These are phyloP conservation scores for Percopsis transmontana DNA, from an alignment of 2,113 vertebrate genomes.

Conservation along the genomic window DNA sequence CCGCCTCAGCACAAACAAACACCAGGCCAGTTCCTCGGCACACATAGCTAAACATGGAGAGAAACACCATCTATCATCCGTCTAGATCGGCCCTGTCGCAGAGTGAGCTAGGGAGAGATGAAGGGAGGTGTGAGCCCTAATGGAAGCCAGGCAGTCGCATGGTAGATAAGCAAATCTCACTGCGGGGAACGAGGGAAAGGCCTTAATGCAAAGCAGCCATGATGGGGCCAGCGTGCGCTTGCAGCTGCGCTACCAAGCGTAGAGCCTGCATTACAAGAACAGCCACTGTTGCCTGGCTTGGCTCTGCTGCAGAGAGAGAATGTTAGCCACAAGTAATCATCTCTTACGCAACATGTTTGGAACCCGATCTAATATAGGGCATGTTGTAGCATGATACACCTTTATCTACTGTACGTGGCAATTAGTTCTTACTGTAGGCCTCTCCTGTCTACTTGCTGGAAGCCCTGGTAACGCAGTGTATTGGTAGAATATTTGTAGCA, in stretches of 20 bases:
- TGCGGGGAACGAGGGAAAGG: conserved; percentile 59
- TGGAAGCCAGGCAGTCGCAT: conserved; percentile 57
- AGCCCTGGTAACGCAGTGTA: conserved; percentile 51
- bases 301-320: conserved; percentile 25
- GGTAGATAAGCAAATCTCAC: conserved; percentile 69
- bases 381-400: conserved; percentile 26
- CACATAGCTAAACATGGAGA: conserved; percentile 14
- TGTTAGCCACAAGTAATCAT: background rate
- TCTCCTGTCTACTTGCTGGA: conserved; percentile 22
- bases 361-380: conserved; percentile 21
- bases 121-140: conserved; percentile 46
- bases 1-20: conserved; percentile 38
- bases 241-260: conserved; percentile 54
- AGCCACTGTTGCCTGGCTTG: conserved; percentile 11
- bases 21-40: conserved; percentile 17
- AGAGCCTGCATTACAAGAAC: conserved; percentile 10
- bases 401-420: conserved; percentile 25
- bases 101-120: conserved; percentile 7
- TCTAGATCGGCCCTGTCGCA: conserved; percentile 20
- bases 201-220: conserved; percentile 65
- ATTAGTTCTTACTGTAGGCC: conserved; percentile 45
- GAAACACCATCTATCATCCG: conserved; percentile 47
- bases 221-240: conserved; percentile 10
- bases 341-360: conserved; percentile 21
- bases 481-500: conserved; percentile 51